phyloP scores from a whole-genome alignment of 1,140 invertebrate species.

The Uloborus diversus region DNA sequence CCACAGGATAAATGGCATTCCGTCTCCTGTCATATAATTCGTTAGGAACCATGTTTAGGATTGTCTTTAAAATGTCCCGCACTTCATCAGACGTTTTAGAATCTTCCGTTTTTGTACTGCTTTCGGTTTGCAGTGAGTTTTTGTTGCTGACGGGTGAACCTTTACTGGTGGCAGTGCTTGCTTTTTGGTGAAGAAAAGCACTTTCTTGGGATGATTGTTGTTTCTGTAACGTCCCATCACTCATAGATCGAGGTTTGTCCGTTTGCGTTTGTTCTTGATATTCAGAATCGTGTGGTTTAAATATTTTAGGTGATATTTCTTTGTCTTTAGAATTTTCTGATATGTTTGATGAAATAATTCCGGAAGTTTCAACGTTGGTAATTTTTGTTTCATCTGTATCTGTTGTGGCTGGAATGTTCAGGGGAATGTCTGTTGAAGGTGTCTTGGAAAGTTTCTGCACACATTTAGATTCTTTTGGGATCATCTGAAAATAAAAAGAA shows the following conservation, averaged over 20 bases:
- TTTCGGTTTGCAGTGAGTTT: neutral
- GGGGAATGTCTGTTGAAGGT: neutral
- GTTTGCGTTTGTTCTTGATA: neutral
- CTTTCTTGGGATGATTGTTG: neutral
- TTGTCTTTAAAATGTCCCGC: neutral
- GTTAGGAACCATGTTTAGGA: neutral
- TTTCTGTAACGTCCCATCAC: constrained; percentile 22
- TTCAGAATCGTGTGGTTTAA: no score
- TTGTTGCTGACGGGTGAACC: neutral
- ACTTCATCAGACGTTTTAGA: neutral
- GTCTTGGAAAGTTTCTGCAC: neutral
- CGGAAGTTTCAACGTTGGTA: no score
- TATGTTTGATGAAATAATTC: no score
- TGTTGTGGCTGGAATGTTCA: neutral
- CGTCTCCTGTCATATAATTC: neutral
- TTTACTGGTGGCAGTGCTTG: neutral
- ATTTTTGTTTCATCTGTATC: neutral
- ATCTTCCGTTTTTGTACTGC: neutral
- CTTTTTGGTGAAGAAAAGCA: neutral
- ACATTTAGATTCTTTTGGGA: constrained; percentile 39
- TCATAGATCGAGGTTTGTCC: constrained; percentile 17
- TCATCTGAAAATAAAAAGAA: neutral
- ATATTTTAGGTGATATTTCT: no score
- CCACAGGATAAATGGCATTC: neutral
- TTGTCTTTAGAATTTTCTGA: no score